Evolutionary conservation across 2,797 vertebrate genomes (phyloP), one percentile per base, ranked within the genome.

Genomic region (Crotalus adamanteus): DNA sequence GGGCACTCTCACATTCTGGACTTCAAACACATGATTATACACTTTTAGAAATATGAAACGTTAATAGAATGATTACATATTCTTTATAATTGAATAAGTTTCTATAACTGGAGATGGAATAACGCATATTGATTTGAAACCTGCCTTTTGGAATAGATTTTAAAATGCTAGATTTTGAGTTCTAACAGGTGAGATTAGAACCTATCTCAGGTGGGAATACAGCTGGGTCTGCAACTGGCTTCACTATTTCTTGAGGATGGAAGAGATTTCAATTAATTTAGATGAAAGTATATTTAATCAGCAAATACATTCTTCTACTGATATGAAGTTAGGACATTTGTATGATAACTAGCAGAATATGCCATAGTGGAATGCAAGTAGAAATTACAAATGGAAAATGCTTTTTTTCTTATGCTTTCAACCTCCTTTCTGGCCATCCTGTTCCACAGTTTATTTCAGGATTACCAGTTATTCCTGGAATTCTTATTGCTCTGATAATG

Each of bases 401-500:
- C 69, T 90, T 90, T 11, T 0, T 78, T 85, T 91, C 42, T 28
- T 47, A 85, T n/a, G 28, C 60, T 26, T 88, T 91, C 8, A 56
- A 60, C 22, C 18, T 90, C 51, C 9, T 0, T 0, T 6, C n/a
- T 86, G 60, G 26, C 92, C 86, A 61, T 31, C 12, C 37, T 51
- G 88, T 90, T 88, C 91, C 88, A 83, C 91, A 87, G 0, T 0
- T 89, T 93, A 94, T 93, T 94, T 93, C 63, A 91, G 91, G 93
- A 61, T 78, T 55, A 42, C 91, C n/a, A 25, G 7, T 94, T 42
- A 31, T 83, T 89, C 51, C 88, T 83, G 86, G 88, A 93, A 57
- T 85, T 94, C 94, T 94, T 95, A 97, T 94, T 95, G 94, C 96
- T 95, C 6, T 90, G 0, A 85, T 94, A 91, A 93, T 94, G 94